These are phyloP conservation scores for Lepidocyrtinus sp. DNA, from an alignment of 2,888 invertebrate species.

Conservation along the genomic window DNA sequence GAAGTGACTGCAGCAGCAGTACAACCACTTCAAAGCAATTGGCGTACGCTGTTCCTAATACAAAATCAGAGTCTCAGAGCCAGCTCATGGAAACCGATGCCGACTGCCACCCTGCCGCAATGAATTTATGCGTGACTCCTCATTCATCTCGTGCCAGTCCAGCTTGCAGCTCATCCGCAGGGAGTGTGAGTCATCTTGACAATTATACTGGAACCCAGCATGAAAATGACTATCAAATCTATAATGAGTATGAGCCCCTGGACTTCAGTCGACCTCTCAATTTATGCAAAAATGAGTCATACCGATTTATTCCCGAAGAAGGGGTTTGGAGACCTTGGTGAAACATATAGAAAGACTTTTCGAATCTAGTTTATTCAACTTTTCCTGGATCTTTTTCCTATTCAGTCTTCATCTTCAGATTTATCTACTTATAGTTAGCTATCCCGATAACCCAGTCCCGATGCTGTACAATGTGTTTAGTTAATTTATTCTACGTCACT, in stretches of 20 bases:
- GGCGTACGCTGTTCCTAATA: conserved; percentile 22
- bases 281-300: conserved; percentile 63
- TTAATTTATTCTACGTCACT: too few relatives aligned
- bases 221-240: conserved; percentile 60
- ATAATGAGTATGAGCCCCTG: conserved; percentile 60
- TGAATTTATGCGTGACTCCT: conserved; percentile 53
- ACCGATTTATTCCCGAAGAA: conserved; percentile 58
- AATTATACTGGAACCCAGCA: conserved; percentile 39
- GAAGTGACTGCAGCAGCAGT: conserved; percentile 50
- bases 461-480: conserved; percentile 13
- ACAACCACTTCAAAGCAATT: conserved; percentile 23
- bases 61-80: conserved; percentile 37
- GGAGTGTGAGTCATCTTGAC: conserved; percentile 56
- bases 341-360: conserved; percentile 16
- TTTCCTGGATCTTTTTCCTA: too few relatives aligned
- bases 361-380: background rate
- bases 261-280: conserved; percentile 64
- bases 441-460: background rate
- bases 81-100: conserved; percentile 53
- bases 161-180: conserved; percentile 55
- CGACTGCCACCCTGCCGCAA: conserved; percentile 49
- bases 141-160: conserved; percentile 56
- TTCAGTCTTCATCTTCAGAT: too few relatives aligned
- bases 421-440: background rate
- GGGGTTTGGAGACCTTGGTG: conserved; percentile 66